Evolutionary conservation across 2,888 invertebrate genomes (phyloP), one percentile per base, ranked within the genome.

Genomic region (Polyommatus iphigenia): DNA sequence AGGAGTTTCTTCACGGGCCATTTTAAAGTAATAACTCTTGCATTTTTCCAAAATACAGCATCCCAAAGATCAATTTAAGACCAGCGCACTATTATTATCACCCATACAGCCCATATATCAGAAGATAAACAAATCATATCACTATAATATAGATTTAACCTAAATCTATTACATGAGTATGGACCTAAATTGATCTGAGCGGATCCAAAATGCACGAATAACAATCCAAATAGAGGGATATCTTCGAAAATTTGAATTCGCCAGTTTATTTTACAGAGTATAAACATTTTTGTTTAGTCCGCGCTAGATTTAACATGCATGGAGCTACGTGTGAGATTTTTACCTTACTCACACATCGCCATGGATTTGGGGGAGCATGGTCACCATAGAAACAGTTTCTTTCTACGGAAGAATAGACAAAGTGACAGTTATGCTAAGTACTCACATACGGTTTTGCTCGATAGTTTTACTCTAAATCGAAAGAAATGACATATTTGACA

Each of bases 131-230:
- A 13, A 73, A 73, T 73, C 75, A 54, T 75, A 46, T 71, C 46
- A 75, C 75, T 75, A 75, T 7, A 73, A 75, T 75, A 54, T 73
- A 73, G 41, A 50, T 75, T 75, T 54, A 75, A 54, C 75, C 29
- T 75, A 75, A 29, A 54, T 75, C 75, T 54, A 54, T 71, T 20
- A 54, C 8, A 50, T 75, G 50, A 54, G 24, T 75, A 15, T 75
- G 75, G 75, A 50, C 75, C 75, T 75, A 75, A 75, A 75, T 54
- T 75, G 75, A 75, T 75, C 75, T 54, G 15, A 54, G 29, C 29
- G 50, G 24, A 54, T 24, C 18, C 62, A 32, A 67, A 67, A 67
- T 67, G 29, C 75, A 75, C 75, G 15, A 50, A 75, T 29, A 32
- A 29, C 6, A 13, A 32, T 29, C 18, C 24, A 29, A 29, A 29